Conservation (phyloP, 1,140 invertebrate species). For the Acromyrmex charruanus region DNA sequence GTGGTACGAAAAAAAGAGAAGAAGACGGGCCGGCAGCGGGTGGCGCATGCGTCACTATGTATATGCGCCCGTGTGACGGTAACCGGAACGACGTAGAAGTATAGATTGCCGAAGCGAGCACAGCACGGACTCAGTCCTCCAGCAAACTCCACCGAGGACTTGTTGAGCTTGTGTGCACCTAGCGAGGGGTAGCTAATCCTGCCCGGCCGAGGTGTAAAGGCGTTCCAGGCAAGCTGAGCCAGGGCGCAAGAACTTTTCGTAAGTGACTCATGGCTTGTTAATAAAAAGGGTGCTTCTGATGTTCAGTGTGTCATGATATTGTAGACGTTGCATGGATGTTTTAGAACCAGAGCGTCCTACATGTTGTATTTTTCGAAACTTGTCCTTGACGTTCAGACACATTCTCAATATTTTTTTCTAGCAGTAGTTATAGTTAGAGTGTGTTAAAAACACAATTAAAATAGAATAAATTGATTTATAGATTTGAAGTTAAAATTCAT, state of each 20-base stretch:
- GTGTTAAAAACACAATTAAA: background rate
- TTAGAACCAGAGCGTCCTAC: background rate
- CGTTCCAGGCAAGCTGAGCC: slow-evolving; percentile 20
- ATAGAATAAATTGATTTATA: slow-evolving; percentile 15
- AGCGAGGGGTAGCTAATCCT: slow-evolving; percentile 35
- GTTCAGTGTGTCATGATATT: background rate
- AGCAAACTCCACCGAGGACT: slow-evolving; percentile 79
- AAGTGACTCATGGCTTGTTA: slow-evolving; percentile 44
- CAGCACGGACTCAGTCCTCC: slow-evolving; percentile 78
- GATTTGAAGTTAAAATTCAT: background rate
- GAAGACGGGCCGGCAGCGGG: slow-evolving; percentile 49
- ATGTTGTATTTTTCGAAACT: background rate
- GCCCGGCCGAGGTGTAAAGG: slow-evolving; percentile 10
- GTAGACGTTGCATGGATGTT: background rate
- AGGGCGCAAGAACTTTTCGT: slow-evolving; percentile 31
- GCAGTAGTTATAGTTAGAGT: background rate
- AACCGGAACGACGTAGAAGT: slow-evolving; percentile 79
- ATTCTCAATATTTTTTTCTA: background rate
- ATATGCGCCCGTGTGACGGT: slow-evolving; percentile 77
- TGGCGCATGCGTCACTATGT: slow-evolving; percentile 76
- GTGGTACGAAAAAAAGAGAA: slow-evolving; percentile 62
- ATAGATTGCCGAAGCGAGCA: slow-evolving; percentile 80
- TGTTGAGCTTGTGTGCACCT: slow-evolving; percentile 75
- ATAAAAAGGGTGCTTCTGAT: background rate
- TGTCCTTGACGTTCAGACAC: background rate